Evolutionary conservation across 1,140 invertebrate species (phyloP).

Genomic region (Mylabris phalerata): DNA sequence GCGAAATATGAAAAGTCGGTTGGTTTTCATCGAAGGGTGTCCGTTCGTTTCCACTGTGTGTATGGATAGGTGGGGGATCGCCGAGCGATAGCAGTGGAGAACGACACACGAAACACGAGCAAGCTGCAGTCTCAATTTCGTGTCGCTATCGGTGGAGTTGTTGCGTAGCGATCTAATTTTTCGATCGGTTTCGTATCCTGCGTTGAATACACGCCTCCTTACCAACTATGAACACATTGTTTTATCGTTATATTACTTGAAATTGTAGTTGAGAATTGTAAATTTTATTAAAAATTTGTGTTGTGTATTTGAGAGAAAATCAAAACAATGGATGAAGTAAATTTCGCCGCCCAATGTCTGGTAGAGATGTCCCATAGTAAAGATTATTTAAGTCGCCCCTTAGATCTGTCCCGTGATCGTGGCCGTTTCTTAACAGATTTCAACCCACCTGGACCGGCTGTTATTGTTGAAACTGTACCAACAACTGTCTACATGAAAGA

Average conservation of each 20-base stretch:
- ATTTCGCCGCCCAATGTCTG: conserved; percentile 54
- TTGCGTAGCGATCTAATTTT: too few species aligned
- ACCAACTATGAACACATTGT: conserved; percentile 5
- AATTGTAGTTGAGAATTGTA: too few species aligned
- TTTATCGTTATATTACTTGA: too few species aligned
- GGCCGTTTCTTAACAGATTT: background rate
- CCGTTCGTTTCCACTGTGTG: too few species aligned
- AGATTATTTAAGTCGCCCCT: conserved; percentile 33
- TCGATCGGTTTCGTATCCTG: too few species aligned
- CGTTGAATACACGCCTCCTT: conserved; percentile 15
- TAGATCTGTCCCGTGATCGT: conserved; percentile 32
- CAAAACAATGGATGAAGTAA: conserved; percentile 44
- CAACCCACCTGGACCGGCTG: conserved; percentile 14
- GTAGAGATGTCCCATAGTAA: conserved; percentile 50
- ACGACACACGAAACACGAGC: background rate
- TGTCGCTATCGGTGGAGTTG: background rate
- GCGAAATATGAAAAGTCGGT: background rate
- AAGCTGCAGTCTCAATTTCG: too few species aligned
- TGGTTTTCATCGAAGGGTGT: too few species aligned
- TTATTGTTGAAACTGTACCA: conserved; percentile 29
- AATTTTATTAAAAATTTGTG: too few species aligned
- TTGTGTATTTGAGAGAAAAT: too few species aligned
- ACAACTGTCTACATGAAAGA: conserved; percentile 5
- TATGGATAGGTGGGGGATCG: background rate
- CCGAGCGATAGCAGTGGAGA: background rate